phyloP scores from a whole-genome alignment of 2,797 vertebrate species.

The Pagetopsis macropterus region DNA sequence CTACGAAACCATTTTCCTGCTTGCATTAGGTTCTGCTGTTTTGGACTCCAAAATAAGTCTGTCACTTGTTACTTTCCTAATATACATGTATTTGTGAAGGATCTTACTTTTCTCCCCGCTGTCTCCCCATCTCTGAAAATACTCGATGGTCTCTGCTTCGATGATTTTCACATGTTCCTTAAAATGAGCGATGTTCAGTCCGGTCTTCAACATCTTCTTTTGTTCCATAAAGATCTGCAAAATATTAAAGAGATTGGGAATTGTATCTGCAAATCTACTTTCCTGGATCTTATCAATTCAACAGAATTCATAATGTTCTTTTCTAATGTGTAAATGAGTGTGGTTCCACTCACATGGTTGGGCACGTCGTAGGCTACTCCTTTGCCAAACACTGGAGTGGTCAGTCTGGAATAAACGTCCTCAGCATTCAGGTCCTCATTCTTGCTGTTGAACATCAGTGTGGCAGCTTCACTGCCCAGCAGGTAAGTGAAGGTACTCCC shows the following conservation, averaged over 20 bases:
- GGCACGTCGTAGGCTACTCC: constrained; percentile 97
- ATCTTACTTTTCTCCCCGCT: constrained; percentile 91
- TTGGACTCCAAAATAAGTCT: not conserved
- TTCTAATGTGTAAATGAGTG: not conserved
- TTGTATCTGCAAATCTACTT: not conserved
- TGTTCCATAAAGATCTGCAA: constrained; percentile 95
- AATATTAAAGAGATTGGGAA: not conserved
- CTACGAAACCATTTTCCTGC: no score
- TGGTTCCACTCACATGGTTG: constrained; percentile 84
- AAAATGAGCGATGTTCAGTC: constrained; percentile 93
- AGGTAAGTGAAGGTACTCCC: constrained; percentile 97
- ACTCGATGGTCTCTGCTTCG: constrained; percentile 92
- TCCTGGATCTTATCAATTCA: not conserved
- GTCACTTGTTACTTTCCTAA: not conserved
- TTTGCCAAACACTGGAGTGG: constrained; percentile 96
- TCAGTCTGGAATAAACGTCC: constrained; percentile 93
- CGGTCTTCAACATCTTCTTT: constrained; percentile 98
- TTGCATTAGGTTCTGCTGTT: no score
- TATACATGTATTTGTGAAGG: not conserved
- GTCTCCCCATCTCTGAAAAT: constrained; percentile 95
- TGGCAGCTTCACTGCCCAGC: constrained; percentile 93
- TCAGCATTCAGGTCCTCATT: constrained; percentile 98
- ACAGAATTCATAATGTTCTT: no score
- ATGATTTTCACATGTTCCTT: constrained; percentile 91
- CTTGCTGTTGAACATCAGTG: constrained; percentile 96